Conservation (phyloP, 2,888 invertebrate species). For the Apamea sordens region DNA sequence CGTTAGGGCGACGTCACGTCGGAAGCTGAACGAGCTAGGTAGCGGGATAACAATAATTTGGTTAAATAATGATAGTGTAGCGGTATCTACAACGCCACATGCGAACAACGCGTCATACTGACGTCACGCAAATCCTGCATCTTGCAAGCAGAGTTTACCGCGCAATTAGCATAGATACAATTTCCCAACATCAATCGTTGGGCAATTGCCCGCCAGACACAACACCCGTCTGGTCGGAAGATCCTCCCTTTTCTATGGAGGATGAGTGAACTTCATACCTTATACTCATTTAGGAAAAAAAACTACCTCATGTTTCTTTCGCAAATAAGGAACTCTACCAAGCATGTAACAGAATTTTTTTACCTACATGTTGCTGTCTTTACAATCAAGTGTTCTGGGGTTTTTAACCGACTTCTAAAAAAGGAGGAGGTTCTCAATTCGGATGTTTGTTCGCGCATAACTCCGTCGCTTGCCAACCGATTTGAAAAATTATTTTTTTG, state of each 20-base stretch:
- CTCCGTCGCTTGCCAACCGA: no score
- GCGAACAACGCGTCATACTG: no score
- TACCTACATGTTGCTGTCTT: neutral
- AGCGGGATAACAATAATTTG: neutral
- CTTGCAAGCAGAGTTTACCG: neutral
- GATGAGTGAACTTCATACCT: neutral
- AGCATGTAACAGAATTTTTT: neutral
- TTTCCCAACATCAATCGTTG: neutral
- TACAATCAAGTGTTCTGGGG: neutral
- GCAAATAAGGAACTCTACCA: neutral
- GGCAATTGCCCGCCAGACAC: neutral
- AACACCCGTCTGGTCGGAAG: no score
- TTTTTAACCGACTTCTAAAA: no score
- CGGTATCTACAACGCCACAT: no score
- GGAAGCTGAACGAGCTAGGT: neutral
- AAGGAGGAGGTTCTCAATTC: no score
- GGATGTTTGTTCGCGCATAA: no score
- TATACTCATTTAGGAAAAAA: neutral
- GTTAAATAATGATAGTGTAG: neutral
- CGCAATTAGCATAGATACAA: neutral
- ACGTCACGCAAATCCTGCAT: neutral
- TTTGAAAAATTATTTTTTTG: no score
- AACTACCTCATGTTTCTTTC: neutral
- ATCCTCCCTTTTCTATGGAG: neutral
- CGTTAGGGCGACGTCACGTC: neutral